Evolutionary conservation across 92 coral and sea anemone genomes (phyloP).

Genomic region (Zoanthus sociatus): DNA sequence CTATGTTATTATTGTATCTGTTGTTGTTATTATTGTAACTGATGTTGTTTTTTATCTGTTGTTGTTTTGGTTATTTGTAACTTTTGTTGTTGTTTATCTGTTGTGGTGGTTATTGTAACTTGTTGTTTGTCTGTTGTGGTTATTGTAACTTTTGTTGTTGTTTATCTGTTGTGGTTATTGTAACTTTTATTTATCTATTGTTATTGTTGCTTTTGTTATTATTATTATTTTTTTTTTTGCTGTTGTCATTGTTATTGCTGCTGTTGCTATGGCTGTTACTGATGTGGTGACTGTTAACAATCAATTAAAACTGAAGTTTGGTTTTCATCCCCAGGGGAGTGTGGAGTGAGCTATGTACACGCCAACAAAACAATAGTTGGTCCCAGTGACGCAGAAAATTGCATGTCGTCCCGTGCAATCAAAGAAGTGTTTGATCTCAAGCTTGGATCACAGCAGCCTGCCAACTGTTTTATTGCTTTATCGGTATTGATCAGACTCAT

Average conservation of each 20-base stretch:
- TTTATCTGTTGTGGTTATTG: neutral
- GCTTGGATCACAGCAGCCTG: conserved; percentile 98
- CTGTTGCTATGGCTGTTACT: neutral
- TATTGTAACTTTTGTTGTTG: too few relatives aligned
- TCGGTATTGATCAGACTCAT: conserved; percentile 61
- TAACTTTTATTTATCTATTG: too few relatives aligned
- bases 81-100: neutral
- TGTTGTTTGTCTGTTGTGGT: too few relatives aligned
- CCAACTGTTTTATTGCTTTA: conserved; percentile 90
- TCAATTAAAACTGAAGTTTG: neutral
- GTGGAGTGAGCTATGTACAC: conserved; percentile 92
- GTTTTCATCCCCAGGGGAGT: conserved; percentile 62
- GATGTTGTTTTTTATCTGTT: too few relatives aligned
- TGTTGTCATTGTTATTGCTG: neutral
- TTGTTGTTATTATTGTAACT: too few relatives aligned
- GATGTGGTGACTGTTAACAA: neutral
- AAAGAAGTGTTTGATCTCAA: conserved; percentile 92
- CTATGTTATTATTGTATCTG: too few relatives aligned
- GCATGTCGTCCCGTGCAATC: conserved; percentile 94
- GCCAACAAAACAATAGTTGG: conserved; percentile 85
- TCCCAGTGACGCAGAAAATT: conserved; percentile 90
- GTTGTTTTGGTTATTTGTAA: too few relatives aligned
- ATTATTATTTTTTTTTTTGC: too few relatives aligned
- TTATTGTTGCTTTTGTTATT: too few relatives aligned
- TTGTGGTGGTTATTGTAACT: too few relatives aligned